These are phyloP conservation scores for Ganaspis brasiliensis DNA, from an alignment of 2,888 invertebrate genomes.

Conservation along the genomic window DNA sequence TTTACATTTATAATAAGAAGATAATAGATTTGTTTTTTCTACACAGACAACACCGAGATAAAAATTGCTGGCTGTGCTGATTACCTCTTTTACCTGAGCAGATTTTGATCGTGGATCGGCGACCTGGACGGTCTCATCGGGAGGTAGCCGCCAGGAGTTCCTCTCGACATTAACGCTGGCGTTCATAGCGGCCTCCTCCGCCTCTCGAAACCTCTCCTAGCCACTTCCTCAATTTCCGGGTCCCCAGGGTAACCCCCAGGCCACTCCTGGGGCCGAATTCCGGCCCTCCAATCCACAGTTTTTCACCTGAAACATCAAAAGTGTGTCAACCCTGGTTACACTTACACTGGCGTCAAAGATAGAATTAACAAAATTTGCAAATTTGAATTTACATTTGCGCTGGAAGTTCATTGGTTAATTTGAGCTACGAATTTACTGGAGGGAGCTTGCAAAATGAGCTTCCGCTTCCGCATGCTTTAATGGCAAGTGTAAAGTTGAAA, in stretches of 20 bases:
- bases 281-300: slow-evolving; percentile 71
- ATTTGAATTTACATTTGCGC: neutral
- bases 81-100: slow-evolving; percentile 83
- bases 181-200: slow-evolving; percentile 89
- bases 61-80: slow-evolving; percentile 49
- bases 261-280: slow-evolving; percentile 80
- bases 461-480: slow-evolving; percentile 4
- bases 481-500: slow-evolving; percentile 21
- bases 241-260: slow-evolving; percentile 77
- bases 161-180: slow-evolving; percentile 94
- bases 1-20: too few species aligned
- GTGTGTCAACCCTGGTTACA: slow-evolving; percentile 33
- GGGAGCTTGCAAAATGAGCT: slow-evolving; percentile 12
- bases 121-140: slow-evolving; percentile 95
- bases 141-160: slow-evolving; percentile 95
- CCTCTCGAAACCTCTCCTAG: slow-evolving; percentile 61
- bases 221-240: slow-evolving; percentile 70
- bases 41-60: slow-evolving; percentile 52
- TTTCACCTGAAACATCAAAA: slow-evolving; percentile 67
- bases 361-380: neutral
- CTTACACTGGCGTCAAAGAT: neutral
- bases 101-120: slow-evolving; percentile 93
- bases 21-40: too few species aligned
- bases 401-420: slow-evolving; percentile 7
- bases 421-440: slow-evolving; percentile 2